Evolutionary conservation across 2,797 vertebrate species (phyloP), one percentile per base, ranked within the genome.

Genomic region (Cirrhinus molitorella): DNA sequence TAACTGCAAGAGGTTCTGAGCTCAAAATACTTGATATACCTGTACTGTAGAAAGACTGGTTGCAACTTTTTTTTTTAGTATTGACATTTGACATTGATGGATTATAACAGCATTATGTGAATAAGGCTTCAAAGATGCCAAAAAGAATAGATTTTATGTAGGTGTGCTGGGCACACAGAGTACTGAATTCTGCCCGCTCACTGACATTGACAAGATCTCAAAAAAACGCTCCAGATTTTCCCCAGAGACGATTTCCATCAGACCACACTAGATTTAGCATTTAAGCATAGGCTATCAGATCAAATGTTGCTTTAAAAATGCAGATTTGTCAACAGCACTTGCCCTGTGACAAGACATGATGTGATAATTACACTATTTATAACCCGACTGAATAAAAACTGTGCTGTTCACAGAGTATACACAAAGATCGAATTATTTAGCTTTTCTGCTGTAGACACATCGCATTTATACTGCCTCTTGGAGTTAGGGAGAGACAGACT

Each of bases 381-480:
- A 77, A 77, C 73, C 3, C 9, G 1, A 40, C 14, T 61, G 16
- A 86, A 83, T 61, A 80, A 70, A 13, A 79, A 66, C 79, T 61
- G 49, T 75, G 57, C 25, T 25, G 21, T 83, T 83, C 77, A 78
- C 13, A 65, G 67, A 83, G 49, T 12, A 76, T 57, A 81, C 57
- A 87, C 83, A 88, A 85, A 80, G 81, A 85, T 75, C 66, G 45
- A 63, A 82, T 87, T 74, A 85, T 86, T 78, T 45, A 1, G 11
- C 45, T 51, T 76, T 86, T 45, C 37, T 67, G 49, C 40, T 47
- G 25, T 65, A 73, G 49, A 86, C 85, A 75, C 37, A 73, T 79
- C 45, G 3, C 82, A 83, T 79, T 85, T 57, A 85, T 81, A 77
- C 43, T 71, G 37, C 31, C 25, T 73, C 37, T 57, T 67, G 43